Percentiles rank a stretch among this genome's conserved stretches.
Evolutionary conservation across 2,797 vertebrate species (phyloP).

Genomic region (Steatocranus sp.): DNA sequence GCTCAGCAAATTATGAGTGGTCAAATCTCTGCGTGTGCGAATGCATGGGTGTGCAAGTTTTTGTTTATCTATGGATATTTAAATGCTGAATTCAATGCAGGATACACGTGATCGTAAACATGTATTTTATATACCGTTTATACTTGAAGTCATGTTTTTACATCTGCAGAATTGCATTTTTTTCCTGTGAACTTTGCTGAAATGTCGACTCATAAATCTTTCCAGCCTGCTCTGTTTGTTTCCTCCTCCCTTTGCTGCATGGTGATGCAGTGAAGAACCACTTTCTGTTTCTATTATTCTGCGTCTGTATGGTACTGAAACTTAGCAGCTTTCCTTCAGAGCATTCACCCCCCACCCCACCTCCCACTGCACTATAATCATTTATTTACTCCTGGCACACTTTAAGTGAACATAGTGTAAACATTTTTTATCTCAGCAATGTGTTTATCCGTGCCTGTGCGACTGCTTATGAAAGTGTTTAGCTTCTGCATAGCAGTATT

Average conservation of each 20-base stretch:
- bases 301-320: conserved; percentile 1
- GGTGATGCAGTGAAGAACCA: conserved; percentile 36
- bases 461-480: background rate
- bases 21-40: background rate
- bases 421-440: conserved; percentile 7
- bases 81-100: background rate
- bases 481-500: conserved; percentile 16
- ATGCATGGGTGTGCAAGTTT: background rate
- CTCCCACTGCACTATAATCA: background rate
- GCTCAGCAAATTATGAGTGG: conserved; percentile 49
- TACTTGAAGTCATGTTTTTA: background rate
- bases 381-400: background rate
- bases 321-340: conserved; percentile 18
- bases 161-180: conserved; percentile 13
- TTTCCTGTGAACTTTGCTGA: conserved; percentile 46
- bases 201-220: conserved; percentile 65
- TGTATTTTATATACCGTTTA: conserved; percentile 5
- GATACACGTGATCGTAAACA: background rate
- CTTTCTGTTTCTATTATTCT: conserved; percentile 18
- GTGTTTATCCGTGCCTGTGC: background rate
- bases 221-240: conserved; percentile 11
- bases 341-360: background rate
- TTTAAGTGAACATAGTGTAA: background rate
- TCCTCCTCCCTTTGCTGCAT: conserved; percentile 38
- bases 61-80: background rate